phyloP scores from a whole-genome alignment of 2,888 invertebrate genomes.

The Onchidella celtica region DNA sequence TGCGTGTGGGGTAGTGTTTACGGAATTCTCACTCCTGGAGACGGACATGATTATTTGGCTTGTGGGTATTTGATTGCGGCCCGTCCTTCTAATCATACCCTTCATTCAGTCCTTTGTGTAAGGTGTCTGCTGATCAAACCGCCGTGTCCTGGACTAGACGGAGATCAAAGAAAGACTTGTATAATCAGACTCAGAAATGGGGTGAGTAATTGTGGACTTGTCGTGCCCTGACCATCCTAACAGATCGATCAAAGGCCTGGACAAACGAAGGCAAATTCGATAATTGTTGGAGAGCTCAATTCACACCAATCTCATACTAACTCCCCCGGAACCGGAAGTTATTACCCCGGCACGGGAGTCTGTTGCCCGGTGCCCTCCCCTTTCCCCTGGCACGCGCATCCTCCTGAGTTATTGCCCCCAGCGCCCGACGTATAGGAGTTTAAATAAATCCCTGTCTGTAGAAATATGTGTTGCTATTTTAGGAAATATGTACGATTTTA shows the following conservation, averaged over 20 bases:
- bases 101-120: not conserved
- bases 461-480: not conserved
- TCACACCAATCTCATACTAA: not conserved
- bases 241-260: not conserved
- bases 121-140: not conserved
- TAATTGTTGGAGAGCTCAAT: not conserved
- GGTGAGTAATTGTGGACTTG: not conserved
- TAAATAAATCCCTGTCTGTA: conserved; percentile 7
- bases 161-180: not conserved
- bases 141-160: not conserved
- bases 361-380: too few species aligned
- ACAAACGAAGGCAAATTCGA: not conserved
- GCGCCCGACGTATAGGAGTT: not conserved
- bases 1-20: too few species aligned
- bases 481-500: not conserved
- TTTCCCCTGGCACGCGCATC: conserved; percentile 12
- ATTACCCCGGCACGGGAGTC: not conserved
- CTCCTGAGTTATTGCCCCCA: not conserved
- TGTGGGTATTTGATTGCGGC: not conserved
- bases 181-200: not conserved
- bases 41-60: too few species aligned
- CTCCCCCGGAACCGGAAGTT: not conserved
- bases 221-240: not conserved
- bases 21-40: too few species aligned
- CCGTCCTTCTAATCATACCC: not conserved